These are phyloP conservation scores for Climacteris rufus DNA, from an alignment of 2,113 vertebrate genomes.

Conservation along the genomic window DNA sequence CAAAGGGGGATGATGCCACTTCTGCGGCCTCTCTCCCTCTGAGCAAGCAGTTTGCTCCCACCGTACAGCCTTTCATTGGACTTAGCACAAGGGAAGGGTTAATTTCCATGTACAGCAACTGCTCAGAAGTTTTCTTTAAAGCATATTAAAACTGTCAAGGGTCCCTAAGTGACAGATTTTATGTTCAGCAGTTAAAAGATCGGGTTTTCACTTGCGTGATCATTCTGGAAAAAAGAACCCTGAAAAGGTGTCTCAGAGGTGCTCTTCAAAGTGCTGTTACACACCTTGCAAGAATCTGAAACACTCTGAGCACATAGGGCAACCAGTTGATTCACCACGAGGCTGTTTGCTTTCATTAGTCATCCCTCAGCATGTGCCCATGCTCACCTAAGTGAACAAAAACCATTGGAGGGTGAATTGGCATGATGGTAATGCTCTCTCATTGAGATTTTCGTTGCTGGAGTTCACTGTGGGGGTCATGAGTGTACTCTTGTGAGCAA, in stretches of 20 bases:
- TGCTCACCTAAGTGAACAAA: not conserved
- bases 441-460: not conserved
- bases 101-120: not conserved
- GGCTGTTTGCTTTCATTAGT: not conserved
- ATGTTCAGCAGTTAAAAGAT: not conserved
- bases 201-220: not conserved
- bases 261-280: not conserved
- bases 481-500: accelerated
- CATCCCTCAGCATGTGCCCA: not conserved
- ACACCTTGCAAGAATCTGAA: not conserved
- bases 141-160: not conserved
- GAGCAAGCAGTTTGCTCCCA: not conserved
- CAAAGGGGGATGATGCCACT: not conserved
- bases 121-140: not conserved
- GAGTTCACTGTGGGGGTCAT: not conserved
- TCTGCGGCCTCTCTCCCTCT: not conserved
- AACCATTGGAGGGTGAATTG: not conserved
- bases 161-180: not conserved
- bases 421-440: not conserved
- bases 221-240: not conserved
- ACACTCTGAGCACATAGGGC: accelerated
- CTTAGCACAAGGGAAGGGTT: not conserved
- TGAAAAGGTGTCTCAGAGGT: not conserved
- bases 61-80: not conserved
- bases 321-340: not conserved